A percentile compares a stretch with the other conserved stretches of the same genome.
Evolutionary conservation across 30 jellyfish, hydroid and myxozoan genomes (phyloP).

Genomic region (Hydra vulgaris): DNA sequence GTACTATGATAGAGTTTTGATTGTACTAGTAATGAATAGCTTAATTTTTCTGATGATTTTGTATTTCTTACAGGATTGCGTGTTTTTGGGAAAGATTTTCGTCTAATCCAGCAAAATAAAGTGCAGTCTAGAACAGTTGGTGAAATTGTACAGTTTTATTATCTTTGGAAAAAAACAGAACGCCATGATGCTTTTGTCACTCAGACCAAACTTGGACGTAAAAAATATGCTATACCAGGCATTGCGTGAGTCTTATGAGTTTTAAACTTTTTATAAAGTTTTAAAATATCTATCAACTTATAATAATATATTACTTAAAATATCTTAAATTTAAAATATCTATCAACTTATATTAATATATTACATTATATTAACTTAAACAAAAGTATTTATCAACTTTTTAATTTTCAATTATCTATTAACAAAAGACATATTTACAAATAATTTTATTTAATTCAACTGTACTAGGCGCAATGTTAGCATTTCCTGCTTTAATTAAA

Average conservation of each 20-base stretch:
- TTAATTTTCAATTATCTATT: too few species aligned
- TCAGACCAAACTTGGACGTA: constrained; percentile 86
- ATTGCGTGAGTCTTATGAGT: constrained; percentile 65
- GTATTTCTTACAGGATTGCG: constrained; percentile 59
- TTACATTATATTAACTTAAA: too few species aligned
- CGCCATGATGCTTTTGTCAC: constrained; percentile 86
- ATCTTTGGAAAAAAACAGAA: constrained; percentile 95
- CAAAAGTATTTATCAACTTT: too few species aligned
- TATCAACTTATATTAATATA: not conserved
- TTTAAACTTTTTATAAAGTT: not conserved
- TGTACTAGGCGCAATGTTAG: too few species aligned
- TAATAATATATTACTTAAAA: not conserved
- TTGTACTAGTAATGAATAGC: too few species aligned
- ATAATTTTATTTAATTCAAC: too few species aligned
- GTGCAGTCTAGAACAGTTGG: constrained; percentile 82
- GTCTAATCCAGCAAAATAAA: constrained; percentile 73
- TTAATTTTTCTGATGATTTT: too few species aligned
- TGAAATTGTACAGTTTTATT: constrained; percentile 89
- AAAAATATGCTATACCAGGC: constrained; percentile 89
- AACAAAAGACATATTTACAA: too few species aligned
- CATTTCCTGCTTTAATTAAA: too few species aligned
- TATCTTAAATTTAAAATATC: not conserved
- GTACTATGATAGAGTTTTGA: too few species aligned
- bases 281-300: too few species aligned
- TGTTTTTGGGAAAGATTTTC: constrained; percentile 84